phyloP scores from a whole-genome alignment of 1,140 invertebrate species.

The Trichonephila clavipes region DNA sequence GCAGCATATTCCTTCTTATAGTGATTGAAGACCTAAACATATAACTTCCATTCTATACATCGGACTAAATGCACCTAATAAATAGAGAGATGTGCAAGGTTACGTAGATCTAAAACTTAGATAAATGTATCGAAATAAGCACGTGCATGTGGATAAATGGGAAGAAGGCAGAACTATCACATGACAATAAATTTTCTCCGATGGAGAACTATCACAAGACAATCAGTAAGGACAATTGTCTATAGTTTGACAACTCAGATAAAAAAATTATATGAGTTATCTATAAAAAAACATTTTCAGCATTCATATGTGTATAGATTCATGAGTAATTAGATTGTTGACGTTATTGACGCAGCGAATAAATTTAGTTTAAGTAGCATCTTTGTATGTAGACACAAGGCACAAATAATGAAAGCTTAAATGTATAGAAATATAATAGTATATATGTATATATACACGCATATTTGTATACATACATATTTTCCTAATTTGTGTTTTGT shows the following conservation, averaged over 20 bases:
- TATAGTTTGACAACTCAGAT: conserved; percentile 25
- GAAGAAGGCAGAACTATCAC: conserved; percentile 41
- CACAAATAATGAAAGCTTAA: background rate
- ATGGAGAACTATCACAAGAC: conserved; percentile 36
- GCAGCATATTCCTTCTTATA: conserved; percentile 5
- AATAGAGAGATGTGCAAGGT: conserved; percentile 3
- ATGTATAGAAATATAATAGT: background rate
- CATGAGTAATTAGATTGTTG: conserved; percentile 57
- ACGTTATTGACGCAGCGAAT: conserved; percentile 35
- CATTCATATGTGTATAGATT: conserved; percentile 56
- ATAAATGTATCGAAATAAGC: conserved; percentile 70
- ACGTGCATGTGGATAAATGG: conserved; percentile 48
- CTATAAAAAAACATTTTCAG: too few relatives aligned
- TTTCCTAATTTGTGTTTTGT: too few relatives aligned
- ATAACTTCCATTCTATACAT: background rate
- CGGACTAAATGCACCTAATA: background rate
- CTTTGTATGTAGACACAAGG: background rate
- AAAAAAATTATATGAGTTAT: conserved; percentile 61
- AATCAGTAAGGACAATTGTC: conserved; percentile 30
- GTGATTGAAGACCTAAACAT: background rate
- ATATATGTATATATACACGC: too few relatives aligned
- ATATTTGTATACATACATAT: too few relatives aligned
- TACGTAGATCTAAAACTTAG: conserved; percentile 65
- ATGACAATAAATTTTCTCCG: conserved; percentile 24
- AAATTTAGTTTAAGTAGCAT: conserved; percentile 45